phyloP scores from a whole-genome alignment of 2,113 vertebrate genomes.

The Hemicordylus capensis region DNA sequence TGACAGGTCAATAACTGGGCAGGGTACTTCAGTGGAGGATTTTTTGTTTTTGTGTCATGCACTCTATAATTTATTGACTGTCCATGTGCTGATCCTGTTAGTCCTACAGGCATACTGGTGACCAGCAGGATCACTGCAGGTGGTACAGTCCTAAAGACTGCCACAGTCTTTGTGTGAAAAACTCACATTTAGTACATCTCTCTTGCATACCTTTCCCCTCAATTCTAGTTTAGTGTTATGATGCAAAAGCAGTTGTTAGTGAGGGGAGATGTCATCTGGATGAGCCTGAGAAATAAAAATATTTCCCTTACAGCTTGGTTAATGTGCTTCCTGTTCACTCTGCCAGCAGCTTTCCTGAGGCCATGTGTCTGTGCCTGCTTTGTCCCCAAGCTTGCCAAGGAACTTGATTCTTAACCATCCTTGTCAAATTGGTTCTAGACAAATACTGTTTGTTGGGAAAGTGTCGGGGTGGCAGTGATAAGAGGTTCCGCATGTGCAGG shows the following conservation, averaged over 20 bases:
- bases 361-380: background rate
- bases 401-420: background rate
- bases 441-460: background rate
- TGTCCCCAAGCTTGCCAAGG: background rate
- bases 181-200: background rate
- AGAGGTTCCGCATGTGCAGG: background rate
- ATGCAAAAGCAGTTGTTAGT: background rate
- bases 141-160: background rate
- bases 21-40: background rate
- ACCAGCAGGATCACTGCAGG: background rate
- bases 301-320: background rate
- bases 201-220: background rate
- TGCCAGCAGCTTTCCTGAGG: background rate
- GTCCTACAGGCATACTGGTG: background rate
- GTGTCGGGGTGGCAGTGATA: background rate
- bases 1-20: background rate
- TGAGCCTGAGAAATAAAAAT: background rate
- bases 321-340: background rate
- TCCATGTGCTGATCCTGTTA: background rate
- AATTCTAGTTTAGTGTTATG: background rate
- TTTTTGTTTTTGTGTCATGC: background rate
- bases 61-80: background rate
- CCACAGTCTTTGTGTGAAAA: too few relatives aligned
- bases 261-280: background rate
- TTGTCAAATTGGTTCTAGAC: background rate